Evolutionary conservation across 2,113 vertebrate species (phyloP).

Genomic region (Rafetus swinhoei): DNA sequence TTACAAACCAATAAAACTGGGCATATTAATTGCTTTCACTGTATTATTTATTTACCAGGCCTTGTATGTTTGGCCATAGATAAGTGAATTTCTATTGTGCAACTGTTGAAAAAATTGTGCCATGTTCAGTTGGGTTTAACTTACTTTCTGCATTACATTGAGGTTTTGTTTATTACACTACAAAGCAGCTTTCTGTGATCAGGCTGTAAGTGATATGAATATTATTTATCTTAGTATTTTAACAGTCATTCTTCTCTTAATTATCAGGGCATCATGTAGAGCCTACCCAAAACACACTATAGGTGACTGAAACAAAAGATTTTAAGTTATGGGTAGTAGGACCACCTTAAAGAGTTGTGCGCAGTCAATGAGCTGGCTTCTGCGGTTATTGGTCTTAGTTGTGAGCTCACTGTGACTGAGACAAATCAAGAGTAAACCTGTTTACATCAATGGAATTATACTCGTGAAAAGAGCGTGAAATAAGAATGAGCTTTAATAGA

Average conservation of each 20-base stretch:
- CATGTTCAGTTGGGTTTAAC: background rate
- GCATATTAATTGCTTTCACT: background rate
- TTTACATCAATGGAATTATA: background rate
- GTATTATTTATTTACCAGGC: background rate
- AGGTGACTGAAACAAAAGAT: background rate
- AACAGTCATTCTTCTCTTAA: background rate
- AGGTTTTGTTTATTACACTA: background rate
- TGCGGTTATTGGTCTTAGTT: constrained; percentile 16
- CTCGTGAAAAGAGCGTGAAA: background rate
- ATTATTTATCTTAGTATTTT: background rate
- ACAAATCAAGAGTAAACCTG: background rate
- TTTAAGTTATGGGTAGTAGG: background rate
- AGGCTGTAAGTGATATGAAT: background rate
- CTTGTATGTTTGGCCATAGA: background rate
- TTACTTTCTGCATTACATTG: background rate
- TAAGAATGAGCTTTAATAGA: background rate
- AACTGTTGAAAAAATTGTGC: background rate
- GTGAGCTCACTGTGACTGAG: background rate
- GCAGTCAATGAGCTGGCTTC: background rate
- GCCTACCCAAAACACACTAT: background rate
- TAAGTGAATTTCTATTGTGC: background rate
- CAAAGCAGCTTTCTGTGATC: background rate
- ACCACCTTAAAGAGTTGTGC: background rate
- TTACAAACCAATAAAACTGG: background rate
- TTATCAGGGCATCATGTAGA: background rate